Evolutionary conservation across 2,888 invertebrate genomes (phyloP).

Genomic region (Linnaemya tessellans): DNA sequence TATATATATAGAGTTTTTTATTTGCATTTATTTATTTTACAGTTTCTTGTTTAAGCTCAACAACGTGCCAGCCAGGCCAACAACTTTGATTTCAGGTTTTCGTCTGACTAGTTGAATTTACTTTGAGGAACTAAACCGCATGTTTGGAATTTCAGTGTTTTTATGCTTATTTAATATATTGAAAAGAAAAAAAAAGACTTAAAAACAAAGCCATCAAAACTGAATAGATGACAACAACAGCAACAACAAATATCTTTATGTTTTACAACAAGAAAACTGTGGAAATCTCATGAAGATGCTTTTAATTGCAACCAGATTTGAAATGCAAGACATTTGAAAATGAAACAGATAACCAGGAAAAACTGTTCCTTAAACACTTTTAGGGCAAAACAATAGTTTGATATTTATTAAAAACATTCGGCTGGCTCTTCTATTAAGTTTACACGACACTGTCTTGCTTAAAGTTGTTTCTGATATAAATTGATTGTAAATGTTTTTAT

Average conservation of each 20-base stretch:
- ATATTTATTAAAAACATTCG: constrained; percentile 5
- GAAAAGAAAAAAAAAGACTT: constrained; percentile 14
- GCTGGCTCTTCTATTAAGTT: background rate
- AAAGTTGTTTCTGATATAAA: background rate
- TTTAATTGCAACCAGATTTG: background rate
- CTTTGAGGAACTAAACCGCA: constrained; percentile 81
- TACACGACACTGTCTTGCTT: background rate
- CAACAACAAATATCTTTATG: constrained; percentile 7
- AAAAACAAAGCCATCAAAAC: constrained; percentile 19
- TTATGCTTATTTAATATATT: constrained; percentile 73
- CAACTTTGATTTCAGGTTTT: constrained; percentile 71
- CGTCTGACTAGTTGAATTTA: constrained; percentile 80
- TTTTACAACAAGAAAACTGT: constrained; percentile 14
- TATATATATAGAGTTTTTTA: background rate
- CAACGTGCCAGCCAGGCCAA: constrained; percentile 58
- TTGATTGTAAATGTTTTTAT: constrained; percentile 1
- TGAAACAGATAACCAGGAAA: background rate
- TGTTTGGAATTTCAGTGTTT: constrained; percentile 77
- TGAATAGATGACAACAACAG: background rate
- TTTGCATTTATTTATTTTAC: constrained; percentile 13
- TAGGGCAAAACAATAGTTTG: background rate
- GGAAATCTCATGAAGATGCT: background rate
- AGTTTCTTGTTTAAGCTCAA: constrained; percentile 50
- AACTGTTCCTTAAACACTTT: background rate
- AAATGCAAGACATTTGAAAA: background rate